phyloP scores from a whole-genome alignment of 2,797 vertebrate species.

The Gadopsis bispinosus region DNA sequence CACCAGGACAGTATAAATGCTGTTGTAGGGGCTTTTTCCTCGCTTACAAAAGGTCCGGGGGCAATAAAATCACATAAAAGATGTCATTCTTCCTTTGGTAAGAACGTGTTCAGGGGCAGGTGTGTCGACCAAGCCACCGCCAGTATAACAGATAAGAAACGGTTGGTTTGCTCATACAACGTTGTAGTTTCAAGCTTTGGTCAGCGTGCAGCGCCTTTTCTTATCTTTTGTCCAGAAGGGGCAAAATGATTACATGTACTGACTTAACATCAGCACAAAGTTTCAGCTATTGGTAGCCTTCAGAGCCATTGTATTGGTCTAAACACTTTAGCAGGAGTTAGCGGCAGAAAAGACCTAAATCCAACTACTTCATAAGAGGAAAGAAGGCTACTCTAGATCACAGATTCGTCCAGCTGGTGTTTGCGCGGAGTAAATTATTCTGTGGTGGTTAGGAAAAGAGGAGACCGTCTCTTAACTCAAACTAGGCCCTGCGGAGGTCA shows the following conservation, averaged over 20 bases:
- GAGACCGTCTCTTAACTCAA: not conserved
- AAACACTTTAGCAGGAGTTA: not conserved
- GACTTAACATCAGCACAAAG: not conserved
- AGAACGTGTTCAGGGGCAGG: not conserved
- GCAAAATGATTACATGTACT: not conserved
- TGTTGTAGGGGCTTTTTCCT: not conserved
- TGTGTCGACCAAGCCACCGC: not conserved
- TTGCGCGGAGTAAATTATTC: slow-evolving; percentile 14
- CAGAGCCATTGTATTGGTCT: not conserved
- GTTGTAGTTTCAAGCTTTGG: not conserved
- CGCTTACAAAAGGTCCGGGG: not conserved
- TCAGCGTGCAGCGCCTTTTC: not conserved
- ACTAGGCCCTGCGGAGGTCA: not conserved
- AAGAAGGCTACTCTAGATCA: not conserved
- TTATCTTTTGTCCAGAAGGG: not conserved
- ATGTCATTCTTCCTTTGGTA: not conserved
- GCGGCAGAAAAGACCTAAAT: not conserved
- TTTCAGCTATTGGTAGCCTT: too few species aligned
- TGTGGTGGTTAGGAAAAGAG: not conserved
- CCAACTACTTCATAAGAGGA: not conserved
- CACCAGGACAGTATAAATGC: not conserved
- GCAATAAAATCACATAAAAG: not conserved
- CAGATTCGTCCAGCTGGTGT: slow-evolving; percentile 10
- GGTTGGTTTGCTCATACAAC: not conserved
- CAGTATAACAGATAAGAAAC: not conserved